Evolutionary conservation across 1,140 invertebrate species (phyloP).

Genomic region (Bombus ignitus): DNA sequence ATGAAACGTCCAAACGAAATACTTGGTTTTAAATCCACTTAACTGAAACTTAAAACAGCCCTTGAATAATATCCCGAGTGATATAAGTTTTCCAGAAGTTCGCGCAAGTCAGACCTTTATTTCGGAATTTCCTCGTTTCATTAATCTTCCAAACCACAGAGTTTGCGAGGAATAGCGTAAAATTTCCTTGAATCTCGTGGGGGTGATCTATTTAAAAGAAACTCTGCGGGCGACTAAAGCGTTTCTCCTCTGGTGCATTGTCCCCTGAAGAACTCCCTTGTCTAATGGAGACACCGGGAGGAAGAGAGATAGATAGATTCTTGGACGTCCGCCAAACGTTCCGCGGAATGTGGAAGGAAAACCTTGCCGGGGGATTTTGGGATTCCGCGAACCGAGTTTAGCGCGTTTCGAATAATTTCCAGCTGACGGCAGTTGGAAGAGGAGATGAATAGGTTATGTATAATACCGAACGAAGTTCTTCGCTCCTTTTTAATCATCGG

Average conservation of each 20-base stretch:
- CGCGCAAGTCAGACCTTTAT: background rate
- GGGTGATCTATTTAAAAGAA: constrained; percentile 45
- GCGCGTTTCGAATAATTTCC: constrained; percentile 37
- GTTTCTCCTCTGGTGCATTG: constrained; percentile 57
- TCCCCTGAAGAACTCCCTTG: constrained; percentile 49
- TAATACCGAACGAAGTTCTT: no score
- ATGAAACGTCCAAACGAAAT: no score
- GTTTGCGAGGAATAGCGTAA: background rate
- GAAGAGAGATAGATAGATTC: constrained; percentile 32
- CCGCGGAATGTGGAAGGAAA: constrained; percentile 55
- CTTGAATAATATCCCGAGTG: background rate
- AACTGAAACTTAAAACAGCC: background rate
- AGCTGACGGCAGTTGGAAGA: background rate
- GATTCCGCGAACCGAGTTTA: constrained; percentile 21
- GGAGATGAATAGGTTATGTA: background rate
- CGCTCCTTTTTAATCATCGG: no score
- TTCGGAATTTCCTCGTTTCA: background rate
- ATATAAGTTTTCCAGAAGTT: constrained; percentile 3
- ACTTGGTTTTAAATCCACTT: no score
- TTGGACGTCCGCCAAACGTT: constrained; percentile 57
- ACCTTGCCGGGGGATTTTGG: constrained; percentile 30
- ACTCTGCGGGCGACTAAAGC: constrained; percentile 7
- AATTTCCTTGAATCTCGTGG: constrained; percentile 14
- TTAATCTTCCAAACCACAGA: background rate
- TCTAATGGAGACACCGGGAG: constrained; percentile 26